Base-by-base conservation (phyloP, 2,113 vertebrate genomes). In the Ceratotherium simum region DNA sequence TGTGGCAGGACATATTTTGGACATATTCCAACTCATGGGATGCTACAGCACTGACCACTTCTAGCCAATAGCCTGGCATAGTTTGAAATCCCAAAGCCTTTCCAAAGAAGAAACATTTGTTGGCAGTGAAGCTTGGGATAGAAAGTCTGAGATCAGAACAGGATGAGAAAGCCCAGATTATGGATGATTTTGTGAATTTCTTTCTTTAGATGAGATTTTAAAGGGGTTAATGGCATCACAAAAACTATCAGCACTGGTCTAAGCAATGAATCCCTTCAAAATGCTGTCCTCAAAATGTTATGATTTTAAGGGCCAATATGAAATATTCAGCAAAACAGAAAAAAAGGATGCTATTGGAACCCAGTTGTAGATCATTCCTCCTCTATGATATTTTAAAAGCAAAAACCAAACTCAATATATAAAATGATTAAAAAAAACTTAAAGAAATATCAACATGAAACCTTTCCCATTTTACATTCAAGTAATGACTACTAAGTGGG, bases 391-490 rank as follows among this genome's bases (percentile, higher is more conserved):
- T 84, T 96, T 76, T 80, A 78, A 94, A 96, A 90, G 64, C 16
- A 60, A 86, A 92, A 67, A 5, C 8, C 39, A 75, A 97, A 91
- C 90, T 90, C 42, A 94, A 60, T 79, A 82, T 21, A 17, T 25
- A 17, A 70, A 81, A 64, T 86, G 7, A 81, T 84, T 96, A 9
- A 27, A 29, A 60, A 93, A 92, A 3, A 10, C 3, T 70, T 87
- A 21, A 60, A 48, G 21, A 33, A 94, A 73, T 21, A 31, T 64
- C 10, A 67, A 51, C 8, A n/a, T 54, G 23, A 82, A 95, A 58
- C 0, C 7, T 23, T 82, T 33, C 6, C 10, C 18, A 56, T 42
- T 95, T 89, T 73, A 20, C 8, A n/a, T 88, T 51, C 27, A 88
- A 54, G 21, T 39, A 62, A 64, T 91, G 39, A 73, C 17, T 76